Conservation (phyloP, 2,888 invertebrate genomes). For the Ophion ventricosus region DNA sequence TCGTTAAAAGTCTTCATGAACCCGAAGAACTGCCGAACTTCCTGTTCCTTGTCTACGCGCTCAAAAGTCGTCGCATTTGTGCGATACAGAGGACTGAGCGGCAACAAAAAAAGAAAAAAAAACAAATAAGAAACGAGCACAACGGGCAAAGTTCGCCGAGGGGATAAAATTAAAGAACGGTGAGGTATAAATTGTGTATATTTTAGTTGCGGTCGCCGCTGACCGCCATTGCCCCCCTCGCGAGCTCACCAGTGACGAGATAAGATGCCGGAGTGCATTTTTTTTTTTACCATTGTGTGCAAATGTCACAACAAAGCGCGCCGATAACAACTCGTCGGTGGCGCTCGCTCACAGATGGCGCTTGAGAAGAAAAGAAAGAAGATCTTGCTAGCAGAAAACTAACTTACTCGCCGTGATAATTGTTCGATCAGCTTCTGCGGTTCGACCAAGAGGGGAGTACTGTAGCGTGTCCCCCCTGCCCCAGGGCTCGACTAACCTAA, state of each 20-base stretch:
- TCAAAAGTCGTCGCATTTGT: background rate
- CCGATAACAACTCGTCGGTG: background rate
- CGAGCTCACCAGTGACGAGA: background rate
- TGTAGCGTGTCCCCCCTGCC: too few relatives aligned
- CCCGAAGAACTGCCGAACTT: slow-evolving; percentile 1
- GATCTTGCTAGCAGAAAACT: background rate
- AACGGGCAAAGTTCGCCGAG: background rate
- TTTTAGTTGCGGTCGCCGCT: slow-evolving; percentile 34
- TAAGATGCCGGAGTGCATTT: slow-evolving; percentile 2
- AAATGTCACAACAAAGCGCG: slow-evolving; percentile 8
- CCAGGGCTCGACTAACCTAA: background rate
- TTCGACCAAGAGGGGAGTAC: too few relatives aligned
- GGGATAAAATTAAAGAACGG: slow-evolving; percentile 12
- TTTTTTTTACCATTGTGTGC: background rate
- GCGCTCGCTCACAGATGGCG: background rate
- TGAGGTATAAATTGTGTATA: slow-evolving; percentile 4
- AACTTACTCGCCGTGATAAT: background rate
- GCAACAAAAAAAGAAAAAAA: background rate
- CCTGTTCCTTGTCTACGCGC: background rate
- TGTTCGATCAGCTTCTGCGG: slow-evolving; percentile 11
- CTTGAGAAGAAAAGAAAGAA: background rate
- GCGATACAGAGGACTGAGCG: background rate
- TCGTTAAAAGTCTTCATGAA: slow-evolving; percentile 36
- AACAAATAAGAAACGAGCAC: background rate
- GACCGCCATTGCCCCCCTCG: slow-evolving; percentile 51